Evolutionary conservation across 2,797 vertebrate genomes (phyloP).

Genomic region (Toxotes lorentzi): DNA sequence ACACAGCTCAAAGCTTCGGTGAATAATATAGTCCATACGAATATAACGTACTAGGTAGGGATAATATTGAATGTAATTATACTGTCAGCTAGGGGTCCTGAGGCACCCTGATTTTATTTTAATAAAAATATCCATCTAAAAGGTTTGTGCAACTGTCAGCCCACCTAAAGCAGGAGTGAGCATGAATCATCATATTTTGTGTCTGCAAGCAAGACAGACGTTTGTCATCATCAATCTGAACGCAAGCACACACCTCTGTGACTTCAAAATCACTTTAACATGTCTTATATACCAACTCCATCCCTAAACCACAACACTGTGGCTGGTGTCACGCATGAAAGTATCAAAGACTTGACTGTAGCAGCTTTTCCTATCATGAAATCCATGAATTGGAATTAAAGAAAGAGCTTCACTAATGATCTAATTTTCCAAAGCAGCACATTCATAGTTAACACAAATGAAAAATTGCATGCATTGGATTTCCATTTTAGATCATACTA

Average conservation of each 20-base stretch:
- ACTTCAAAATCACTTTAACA: background rate
- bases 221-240: background rate
- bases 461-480: background rate
- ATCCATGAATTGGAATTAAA: background rate
- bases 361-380: background rate
- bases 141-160: background rate
- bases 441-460: background rate
- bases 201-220: background rate
- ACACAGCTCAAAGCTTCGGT: background rate
- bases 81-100: background rate
- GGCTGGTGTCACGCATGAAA: background rate
- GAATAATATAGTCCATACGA: background rate
- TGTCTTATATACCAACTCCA: background rate
- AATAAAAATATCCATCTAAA: background rate
- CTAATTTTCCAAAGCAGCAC: background rate
- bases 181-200: constrained; percentile 15
- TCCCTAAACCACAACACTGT: background rate
- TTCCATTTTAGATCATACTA: background rate
- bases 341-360: background rate
- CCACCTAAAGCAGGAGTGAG: background rate
- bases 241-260: background rate
- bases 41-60: background rate
- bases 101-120: background rate
- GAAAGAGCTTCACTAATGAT: background rate
- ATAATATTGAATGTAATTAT: background rate